phyloP scores from a whole-genome alignment of 2,797 vertebrate genomes.

The Malurus splendens region DNA sequence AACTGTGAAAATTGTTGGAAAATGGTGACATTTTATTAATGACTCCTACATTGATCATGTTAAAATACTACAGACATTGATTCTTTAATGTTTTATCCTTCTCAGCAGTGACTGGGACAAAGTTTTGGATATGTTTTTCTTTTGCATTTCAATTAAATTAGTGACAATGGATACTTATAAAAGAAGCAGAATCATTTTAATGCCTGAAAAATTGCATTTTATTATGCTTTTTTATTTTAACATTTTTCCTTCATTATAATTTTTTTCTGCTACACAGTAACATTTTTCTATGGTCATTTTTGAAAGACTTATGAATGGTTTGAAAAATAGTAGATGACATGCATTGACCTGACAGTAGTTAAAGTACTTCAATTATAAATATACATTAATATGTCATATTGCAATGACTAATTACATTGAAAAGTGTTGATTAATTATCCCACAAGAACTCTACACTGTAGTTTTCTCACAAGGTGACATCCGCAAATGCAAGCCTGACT shows the following conservation, averaged over 20 bases:
- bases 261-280: not conserved
- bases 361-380: slow-evolving; percentile 44
- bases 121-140: not conserved
- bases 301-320: not conserved
- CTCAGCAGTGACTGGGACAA: not conserved
- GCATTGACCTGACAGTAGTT: slow-evolving; percentile 19
- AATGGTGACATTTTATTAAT: slow-evolving; percentile 1
- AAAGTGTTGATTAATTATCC: slow-evolving; percentile 33
- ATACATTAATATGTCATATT: slow-evolving; percentile 35
- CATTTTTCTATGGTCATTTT: not conserved
- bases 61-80: not conserved
- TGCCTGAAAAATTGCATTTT: not conserved
- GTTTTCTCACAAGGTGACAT: slow-evolving; percentile 35
- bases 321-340: not conserved
- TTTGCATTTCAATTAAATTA: not conserved
- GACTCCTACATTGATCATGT: not conserved
- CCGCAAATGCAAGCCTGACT: not conserved
- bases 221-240: not conserved
- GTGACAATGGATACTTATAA: not conserved
- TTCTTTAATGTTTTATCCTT: not conserved
- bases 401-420: slow-evolving; percentile 20
- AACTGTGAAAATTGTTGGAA: not conserved
- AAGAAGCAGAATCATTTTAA: not conserved
- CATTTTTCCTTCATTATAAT: not conserved
- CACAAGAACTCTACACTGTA: not conserved